phyloP scores from a whole-genome alignment of 92 coral and sea anemone genomes.

The Epizoanthus illoricatus region DNA sequence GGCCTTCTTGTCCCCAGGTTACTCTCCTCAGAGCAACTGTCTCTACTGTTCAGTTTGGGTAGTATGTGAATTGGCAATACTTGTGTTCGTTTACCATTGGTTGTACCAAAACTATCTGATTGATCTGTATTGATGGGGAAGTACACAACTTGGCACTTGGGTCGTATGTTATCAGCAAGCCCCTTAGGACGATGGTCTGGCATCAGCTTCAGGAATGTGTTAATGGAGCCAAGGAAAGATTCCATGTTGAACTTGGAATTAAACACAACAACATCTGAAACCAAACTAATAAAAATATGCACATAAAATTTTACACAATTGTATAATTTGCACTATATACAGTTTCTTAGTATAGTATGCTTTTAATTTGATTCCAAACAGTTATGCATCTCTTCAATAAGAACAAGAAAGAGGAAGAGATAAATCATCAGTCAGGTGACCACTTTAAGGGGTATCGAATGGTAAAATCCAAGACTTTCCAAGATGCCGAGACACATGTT shows the following conservation, averaged over 20 bases:
- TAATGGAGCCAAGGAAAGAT: slow-evolving; percentile 75
- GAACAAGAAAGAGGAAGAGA: too few relatives aligned
- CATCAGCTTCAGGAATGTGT: slow-evolving; percentile 80
- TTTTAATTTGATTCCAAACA: too few relatives aligned
- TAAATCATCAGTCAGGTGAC: not conserved
- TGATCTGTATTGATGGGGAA: slow-evolving; percentile 55
- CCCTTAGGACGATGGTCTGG: slow-evolving; percentile 89
- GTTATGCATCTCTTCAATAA: not conserved
- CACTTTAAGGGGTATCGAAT: too few relatives aligned
- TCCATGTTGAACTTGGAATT: slow-evolving; percentile 96
- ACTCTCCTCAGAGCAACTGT: not conserved
- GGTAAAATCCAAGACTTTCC: too few relatives aligned
- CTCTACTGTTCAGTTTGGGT: not conserved
- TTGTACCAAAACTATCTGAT: not conserved
- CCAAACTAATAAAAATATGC: slow-evolving; percentile 59
- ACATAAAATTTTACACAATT: not conserved
- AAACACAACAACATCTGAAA: slow-evolving; percentile 88
- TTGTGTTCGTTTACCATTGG: not conserved
- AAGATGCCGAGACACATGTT: too few relatives aligned
- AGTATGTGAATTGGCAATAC: not conserved
- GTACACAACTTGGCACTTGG: slow-evolving; percentile 83
- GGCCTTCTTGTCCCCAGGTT: slow-evolving; percentile 12
- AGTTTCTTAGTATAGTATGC: too few relatives aligned
- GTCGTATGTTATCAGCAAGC: slow-evolving; percentile 61
- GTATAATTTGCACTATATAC: not conserved